These are phyloP conservation scores for Pecten maximus DNA, from an alignment of 2,888 invertebrate genomes.

Conservation along the genomic window DNA sequence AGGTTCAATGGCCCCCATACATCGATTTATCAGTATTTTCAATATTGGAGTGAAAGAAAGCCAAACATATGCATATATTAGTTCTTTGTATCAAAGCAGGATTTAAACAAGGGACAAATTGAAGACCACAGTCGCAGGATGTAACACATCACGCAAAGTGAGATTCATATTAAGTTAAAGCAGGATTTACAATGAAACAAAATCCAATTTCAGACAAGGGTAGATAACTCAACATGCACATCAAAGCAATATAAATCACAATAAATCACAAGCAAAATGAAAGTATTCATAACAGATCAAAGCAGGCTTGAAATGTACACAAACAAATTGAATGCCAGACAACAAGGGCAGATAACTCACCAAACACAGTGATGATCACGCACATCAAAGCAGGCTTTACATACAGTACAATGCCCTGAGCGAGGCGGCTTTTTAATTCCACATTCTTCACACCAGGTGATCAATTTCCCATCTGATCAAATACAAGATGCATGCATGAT, in stretches of 20 bases:
- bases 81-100: too few relatives aligned
- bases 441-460: slow-evolving; percentile 85
- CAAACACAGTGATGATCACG: slow-evolving; percentile 85
- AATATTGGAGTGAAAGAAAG: too few relatives aligned
- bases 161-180: too few relatives aligned
- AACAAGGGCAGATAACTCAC: slow-evolving; percentile 64
- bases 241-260: background rate
- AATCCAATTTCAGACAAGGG: background rate
- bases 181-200: too few relatives aligned
- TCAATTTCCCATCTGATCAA: slow-evolving; percentile 58
- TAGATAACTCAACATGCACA: background rate
- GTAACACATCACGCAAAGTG: too few relatives aligned
- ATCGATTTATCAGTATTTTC: too few relatives aligned
- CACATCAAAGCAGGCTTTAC: slow-evolving; percentile 91
- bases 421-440: slow-evolving; percentile 88
- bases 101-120: too few relatives aligned
- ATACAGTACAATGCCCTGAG: slow-evolving; percentile 92
- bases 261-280: background rate
- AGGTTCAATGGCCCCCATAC: too few relatives aligned
- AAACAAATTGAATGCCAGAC: background rate
- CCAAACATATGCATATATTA: too few relatives aligned
- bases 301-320: background rate
- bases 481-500: slow-evolving; percentile 35
- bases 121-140: too few relatives aligned
- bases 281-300: background rate